A percentile compares a stretch with the other conserved stretches of the same genome.
Evolutionary conservation across 2,888 invertebrate species (phyloP).

Genomic region (Cataglyphis altisquamis): DNA sequence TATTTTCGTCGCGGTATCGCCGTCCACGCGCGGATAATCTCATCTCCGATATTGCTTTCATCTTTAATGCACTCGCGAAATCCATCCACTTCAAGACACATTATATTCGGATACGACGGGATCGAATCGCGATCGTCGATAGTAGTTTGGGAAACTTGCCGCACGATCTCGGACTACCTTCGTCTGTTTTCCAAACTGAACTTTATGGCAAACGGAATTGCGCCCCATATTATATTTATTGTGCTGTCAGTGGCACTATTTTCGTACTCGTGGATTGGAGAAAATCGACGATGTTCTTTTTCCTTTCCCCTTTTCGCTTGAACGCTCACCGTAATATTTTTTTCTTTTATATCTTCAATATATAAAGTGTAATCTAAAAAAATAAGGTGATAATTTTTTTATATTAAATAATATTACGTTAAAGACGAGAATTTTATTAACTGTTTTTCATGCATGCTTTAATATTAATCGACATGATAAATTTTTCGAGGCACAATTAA

Average conservation of each 20-base stretch:
- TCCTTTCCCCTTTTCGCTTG: neutral
- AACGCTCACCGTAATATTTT: neutral
- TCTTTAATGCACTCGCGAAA: constrained; percentile 73
- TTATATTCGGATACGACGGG: constrained; percentile 46
- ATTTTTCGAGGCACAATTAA: neutral
- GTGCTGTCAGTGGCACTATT: constrained; percentile 5
- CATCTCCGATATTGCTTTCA: constrained; percentile 72
- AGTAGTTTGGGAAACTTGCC: constrained; percentile 34
- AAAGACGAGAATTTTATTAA: neutral
- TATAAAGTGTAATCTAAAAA: neutral
- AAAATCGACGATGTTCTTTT: neutral
- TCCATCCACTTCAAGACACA: constrained; percentile 60
- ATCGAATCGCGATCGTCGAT: constrained; percentile 47
- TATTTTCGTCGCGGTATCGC: constrained; percentile 72
- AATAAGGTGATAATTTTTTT: neutral
- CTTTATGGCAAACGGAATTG: constrained; percentile 9
- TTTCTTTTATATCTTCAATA: neutral
- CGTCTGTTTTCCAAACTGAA: constrained; percentile 27
- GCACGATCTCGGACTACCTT: neutral
- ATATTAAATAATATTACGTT: neutral
- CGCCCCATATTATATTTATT: constrained; percentile 26
- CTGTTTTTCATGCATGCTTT: neutral
- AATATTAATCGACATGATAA: neutral
- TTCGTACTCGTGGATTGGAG: neutral
- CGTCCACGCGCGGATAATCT: constrained; percentile 69